phyloP scores from a whole-genome alignment of 2,797 vertebrate species.

The Delichon dasypus region DNA sequence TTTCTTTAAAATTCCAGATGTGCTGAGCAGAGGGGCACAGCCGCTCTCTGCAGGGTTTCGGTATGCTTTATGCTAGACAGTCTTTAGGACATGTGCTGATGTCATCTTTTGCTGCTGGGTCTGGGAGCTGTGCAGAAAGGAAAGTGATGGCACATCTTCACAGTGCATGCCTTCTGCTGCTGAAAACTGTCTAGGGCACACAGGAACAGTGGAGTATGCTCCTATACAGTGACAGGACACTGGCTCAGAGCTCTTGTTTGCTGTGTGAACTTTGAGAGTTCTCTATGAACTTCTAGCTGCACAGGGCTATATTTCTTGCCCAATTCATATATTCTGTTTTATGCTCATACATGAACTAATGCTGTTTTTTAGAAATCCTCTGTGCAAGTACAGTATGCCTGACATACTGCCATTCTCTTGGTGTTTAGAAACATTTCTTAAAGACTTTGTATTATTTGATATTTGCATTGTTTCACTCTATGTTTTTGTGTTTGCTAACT shows the following conservation, averaged over 20 bases:
- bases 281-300: neutral
- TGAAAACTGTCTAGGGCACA: neutral
- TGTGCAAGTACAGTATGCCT: neutral
- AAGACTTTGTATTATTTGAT: neutral
- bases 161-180: neutral
- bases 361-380: neutral
- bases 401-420: neutral
- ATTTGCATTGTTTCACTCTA: neutral
- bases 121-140: neutral
- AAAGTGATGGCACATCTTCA: neutral
- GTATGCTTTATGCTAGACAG: neutral
- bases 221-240: rapidly evolving
- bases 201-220: neutral
- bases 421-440: neutral
- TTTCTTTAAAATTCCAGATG: neutral
- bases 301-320: neutral
- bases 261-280: neutral
- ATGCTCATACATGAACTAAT: neutral
- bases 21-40: neutral
- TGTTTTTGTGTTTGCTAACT: neutral
- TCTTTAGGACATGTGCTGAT: rapidly evolving
- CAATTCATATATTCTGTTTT: neutral
- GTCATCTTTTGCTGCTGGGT: neutral
- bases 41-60: rapidly evolving
- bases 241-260: neutral